Percentiles rank a stretch among this genome's conserved stretches.
These are phyloP conservation scores for Antennarius striatus DNA, from an alignment of 2,113 vertebrate genomes.

Conservation along the genomic window DNA sequence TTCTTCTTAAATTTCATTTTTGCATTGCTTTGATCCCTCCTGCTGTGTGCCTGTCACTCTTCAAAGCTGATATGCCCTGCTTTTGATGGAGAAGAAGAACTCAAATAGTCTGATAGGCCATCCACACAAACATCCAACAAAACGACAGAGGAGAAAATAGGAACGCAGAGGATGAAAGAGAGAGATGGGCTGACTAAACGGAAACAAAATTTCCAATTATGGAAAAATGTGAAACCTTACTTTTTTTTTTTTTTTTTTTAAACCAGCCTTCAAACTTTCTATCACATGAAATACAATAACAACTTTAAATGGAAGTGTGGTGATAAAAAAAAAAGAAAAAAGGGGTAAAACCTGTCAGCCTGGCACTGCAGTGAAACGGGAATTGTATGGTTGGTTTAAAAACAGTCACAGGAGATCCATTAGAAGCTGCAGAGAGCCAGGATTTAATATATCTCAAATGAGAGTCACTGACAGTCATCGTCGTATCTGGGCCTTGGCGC, in stretches of 20 bases:
- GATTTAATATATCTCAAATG: slow-evolving; percentile 73
- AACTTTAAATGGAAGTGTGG: slow-evolving; percentile 7
- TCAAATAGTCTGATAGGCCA: slow-evolving; percentile 68
- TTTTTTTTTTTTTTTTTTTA: slow-evolving; percentile 27
- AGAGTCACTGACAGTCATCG: slow-evolving; percentile 64
- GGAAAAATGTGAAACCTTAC: slow-evolving; percentile 40
- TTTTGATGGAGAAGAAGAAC: slow-evolving; percentile 62
- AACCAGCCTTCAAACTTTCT: slow-evolving; percentile 53
- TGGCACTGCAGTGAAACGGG: slow-evolving; percentile 36
- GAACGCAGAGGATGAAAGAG: slow-evolving; percentile 48
- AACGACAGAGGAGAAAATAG: slow-evolving; percentile 45
- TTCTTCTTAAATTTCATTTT: slow-evolving; percentile 70
- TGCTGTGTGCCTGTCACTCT: slow-evolving; percentile 67
- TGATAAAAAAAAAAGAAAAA: slow-evolving; percentile 14
- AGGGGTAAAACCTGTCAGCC: slow-evolving; percentile 50
- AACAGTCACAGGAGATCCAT: slow-evolving; percentile 60
- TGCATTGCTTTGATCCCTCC: slow-evolving; percentile 70
- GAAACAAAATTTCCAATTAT: slow-evolving; percentile 69
- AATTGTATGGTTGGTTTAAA: slow-evolving; percentile 56
- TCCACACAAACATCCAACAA: slow-evolving; percentile 60
- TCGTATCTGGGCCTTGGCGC: slow-evolving; percentile 46
- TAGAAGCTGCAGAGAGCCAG: slow-evolving; percentile 59
- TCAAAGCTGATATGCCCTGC: slow-evolving; percentile 73
- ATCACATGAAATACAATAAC: slow-evolving; percentile 44
- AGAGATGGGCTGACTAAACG: slow-evolving; percentile 57